Percentiles rank a stretch among this genome's conserved stretches.
Evolutionary conservation across 2,113 vertebrate species (phyloP).

Genomic region (Eulemur rufifrons): DNA sequence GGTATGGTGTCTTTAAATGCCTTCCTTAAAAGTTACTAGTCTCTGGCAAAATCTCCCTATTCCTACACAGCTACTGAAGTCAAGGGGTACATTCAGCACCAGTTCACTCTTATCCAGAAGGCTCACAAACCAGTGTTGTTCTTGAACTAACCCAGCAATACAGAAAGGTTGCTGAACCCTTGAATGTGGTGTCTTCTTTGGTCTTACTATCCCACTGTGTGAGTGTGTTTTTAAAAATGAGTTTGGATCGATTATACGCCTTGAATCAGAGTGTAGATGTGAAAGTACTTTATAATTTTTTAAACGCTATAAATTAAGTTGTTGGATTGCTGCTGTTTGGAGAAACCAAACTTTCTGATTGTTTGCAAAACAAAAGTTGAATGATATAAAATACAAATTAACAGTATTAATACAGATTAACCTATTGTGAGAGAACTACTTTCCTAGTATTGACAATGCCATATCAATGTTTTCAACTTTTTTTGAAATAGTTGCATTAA

Average conservation of each 20-base stretch:
- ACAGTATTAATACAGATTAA: not conserved
- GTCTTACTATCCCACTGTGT: not conserved
- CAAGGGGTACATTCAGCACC: not conserved
- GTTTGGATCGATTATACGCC: not conserved
- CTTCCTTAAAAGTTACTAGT: not conserved
- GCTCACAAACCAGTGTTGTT: not conserved
- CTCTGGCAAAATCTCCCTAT: not conserved
- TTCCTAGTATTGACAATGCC: not conserved
- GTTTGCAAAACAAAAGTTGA: not conserved
- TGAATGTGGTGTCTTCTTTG: not conserved
- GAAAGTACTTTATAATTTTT: conserved; percentile 16
- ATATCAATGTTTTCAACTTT: not conserved
- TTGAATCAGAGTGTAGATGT: not conserved
- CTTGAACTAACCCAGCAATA: not conserved
- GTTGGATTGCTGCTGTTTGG: conserved; percentile 18
- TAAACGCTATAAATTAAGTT: conserved; percentile 9
- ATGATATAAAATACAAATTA: not conserved
- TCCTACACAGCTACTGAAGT: not conserved
- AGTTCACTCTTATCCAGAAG: not conserved
- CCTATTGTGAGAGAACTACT: not conserved
- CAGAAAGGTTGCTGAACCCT: not conserved
- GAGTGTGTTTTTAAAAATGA: not conserved
- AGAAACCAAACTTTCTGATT: conserved; percentile 30
- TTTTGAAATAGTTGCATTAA: conserved; percentile 19
- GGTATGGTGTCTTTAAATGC: not conserved